These are phyloP conservation scores for Rapana venosa DNA, from an alignment of 2,888 invertebrate species.

Conservation along the genomic window DNA sequence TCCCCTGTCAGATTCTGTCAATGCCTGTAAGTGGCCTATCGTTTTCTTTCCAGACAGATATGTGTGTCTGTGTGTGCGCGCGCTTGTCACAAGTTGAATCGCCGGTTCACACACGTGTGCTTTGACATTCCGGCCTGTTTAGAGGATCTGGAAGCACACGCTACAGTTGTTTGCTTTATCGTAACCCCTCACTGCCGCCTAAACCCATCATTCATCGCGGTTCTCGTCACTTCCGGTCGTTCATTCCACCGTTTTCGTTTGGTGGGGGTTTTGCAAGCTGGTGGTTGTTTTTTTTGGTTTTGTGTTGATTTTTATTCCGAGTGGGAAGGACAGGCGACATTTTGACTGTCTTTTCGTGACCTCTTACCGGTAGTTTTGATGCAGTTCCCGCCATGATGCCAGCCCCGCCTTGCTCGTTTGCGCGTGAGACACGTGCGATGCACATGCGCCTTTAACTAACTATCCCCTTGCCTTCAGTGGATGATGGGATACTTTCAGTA, in stretches of 20 bases:
- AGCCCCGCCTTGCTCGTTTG: neutral
- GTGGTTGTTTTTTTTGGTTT: too few relatives aligned
- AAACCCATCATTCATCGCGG: neutral
- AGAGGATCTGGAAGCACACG: neutral
- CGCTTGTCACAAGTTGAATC: neutral
- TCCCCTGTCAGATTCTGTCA: too few relatives aligned
- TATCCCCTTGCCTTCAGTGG: neutral
- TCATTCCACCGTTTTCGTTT: constrained; percentile 8
- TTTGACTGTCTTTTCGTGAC: neutral
- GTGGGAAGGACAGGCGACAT: neutral
- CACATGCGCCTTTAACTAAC: neutral
- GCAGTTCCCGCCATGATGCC: neutral
- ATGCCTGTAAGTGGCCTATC: too few relatives aligned
- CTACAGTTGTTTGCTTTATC: neutral
- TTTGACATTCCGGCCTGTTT: constrained; percentile 16
- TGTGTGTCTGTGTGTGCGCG: too few relatives aligned
- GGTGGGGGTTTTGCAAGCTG: neutral
- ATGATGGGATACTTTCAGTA: too few relatives aligned
- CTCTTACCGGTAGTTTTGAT: neutral
- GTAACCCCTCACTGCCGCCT: neutral
- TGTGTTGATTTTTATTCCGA: neutral
- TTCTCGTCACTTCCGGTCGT: neutral
- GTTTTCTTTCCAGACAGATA: too few relatives aligned
- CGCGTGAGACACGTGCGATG: neutral
- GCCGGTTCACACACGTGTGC: neutral